Percentiles rank a stretch among this genome's conserved stretches.
These are phyloP conservation scores for Drosophila parabipectinata DNA, from an alignment of 1,140 invertebrate genomes.

Conservation along the genomic window DNA sequence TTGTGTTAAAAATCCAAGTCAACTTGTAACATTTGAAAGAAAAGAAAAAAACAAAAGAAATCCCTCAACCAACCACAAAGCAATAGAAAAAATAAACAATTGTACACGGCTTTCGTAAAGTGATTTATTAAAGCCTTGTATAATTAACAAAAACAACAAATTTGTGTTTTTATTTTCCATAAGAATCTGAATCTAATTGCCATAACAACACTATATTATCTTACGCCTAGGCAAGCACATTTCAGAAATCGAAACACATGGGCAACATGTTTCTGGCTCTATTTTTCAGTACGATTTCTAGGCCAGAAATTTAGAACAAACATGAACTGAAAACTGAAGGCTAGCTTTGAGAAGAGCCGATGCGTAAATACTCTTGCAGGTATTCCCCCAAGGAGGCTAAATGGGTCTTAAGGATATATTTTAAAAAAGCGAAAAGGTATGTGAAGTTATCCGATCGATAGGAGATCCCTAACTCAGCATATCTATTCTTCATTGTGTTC, in stretches of 20 bases:
- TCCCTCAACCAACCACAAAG: constrained; percentile 55
- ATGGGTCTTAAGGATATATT: too few relatives aligned
- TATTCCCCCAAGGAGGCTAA: neutral
- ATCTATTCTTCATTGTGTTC: neutral
- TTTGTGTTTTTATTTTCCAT: constrained; percentile 69
- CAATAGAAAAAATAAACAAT: constrained; percentile 73
- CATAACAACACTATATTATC: too few relatives aligned
- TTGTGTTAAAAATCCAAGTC: constrained; percentile 64
- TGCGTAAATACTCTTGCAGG: neutral
- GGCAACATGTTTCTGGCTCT: constrained; percentile 42
- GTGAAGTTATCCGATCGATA: too few relatives aligned
- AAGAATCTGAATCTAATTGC: neutral
- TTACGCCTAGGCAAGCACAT: constrained; percentile 2
- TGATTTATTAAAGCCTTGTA: constrained; percentile 78
- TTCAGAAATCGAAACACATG: constrained; percentile 27
- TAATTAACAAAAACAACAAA: constrained; percentile 58
- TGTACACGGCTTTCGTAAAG: constrained; percentile 74
- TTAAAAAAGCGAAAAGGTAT: too few relatives aligned
- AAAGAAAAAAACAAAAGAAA: constrained; percentile 42
- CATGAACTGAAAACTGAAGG: neutral
- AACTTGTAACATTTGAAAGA: constrained; percentile 70
- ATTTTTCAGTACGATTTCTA: constrained; percentile 32
- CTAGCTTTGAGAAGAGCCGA: neutral
- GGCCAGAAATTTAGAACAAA: constrained; percentile 23
- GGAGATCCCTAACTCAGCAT: too few relatives aligned